A percentile compares a stretch with the other conserved stretches of the same genome.
Conservation (phyloP, 2,888 invertebrate genomes). For the Eupithecia subumbrata region DNA sequence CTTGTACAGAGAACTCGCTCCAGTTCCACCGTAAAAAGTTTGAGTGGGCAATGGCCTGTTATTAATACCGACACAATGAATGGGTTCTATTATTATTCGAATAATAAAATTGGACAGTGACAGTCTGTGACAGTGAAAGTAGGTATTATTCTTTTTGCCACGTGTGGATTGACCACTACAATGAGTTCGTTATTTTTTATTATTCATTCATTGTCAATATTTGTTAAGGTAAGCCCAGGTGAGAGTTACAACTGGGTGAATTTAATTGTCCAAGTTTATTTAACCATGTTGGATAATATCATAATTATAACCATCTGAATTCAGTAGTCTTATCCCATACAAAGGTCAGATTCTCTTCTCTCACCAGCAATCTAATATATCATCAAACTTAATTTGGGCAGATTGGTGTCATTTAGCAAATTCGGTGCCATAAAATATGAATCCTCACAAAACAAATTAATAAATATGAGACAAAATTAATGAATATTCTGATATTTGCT, state of each 20-base stretch:
- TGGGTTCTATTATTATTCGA: constrained; percentile 16
- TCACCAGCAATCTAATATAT: not conserved
- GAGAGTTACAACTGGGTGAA: not conserved
- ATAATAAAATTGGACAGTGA: constrained; percentile 15
- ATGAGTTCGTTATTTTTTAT: constrained; percentile 41
- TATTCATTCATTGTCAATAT: constrained; percentile 37
- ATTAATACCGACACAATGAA: not conserved
- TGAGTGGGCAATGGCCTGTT: not conserved
- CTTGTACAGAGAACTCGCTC: not conserved
- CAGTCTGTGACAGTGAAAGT: constrained; percentile 3
- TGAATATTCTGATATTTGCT: not conserved
- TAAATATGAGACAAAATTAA: not conserved
- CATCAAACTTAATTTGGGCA: not conserved
- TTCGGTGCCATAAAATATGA: not conserved
- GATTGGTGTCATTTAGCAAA: not conserved
- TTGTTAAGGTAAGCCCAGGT: not conserved
- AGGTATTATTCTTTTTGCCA: constrained; percentile 48
- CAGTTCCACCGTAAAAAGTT: not conserved
- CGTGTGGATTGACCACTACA: constrained; percentile 44
- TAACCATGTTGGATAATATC: not conserved
- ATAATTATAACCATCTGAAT: not conserved
- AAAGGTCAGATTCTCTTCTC: not conserved
- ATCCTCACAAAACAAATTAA: not conserved
- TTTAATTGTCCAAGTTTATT: not conserved
- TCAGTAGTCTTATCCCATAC: not conserved